These are phyloP conservation scores for Anhinga anhinga DNA, from an alignment of 2,113 vertebrate genomes.

Conservation along the genomic window DNA sequence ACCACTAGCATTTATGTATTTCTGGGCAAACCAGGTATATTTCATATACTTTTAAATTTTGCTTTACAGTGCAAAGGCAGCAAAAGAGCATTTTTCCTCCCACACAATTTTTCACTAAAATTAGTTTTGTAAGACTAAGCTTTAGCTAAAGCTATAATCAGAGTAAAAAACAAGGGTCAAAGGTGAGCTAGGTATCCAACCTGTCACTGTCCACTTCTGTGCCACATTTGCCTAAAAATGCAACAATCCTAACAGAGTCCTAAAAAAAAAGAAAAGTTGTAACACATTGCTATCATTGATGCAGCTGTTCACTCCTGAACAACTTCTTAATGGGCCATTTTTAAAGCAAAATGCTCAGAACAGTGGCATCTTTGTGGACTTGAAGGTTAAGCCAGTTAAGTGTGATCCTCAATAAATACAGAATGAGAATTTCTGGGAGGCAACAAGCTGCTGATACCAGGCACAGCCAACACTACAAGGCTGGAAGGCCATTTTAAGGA, in stretches of 20 bases:
- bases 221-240: background rate
- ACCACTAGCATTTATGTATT: background rate
- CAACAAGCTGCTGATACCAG: background rate
- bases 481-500: rapidly evolving
- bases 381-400: background rate
- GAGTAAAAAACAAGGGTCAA: background rate
- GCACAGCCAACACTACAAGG: background rate
- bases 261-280: background rate
- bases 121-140: background rate
- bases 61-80: background rate
- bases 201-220: background rate
- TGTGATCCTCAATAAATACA: background rate
- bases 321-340: rapidly evolving
- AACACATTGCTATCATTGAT: background rate
- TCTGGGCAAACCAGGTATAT: rapidly evolving
- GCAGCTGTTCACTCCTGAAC: background rate
- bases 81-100: background rate
- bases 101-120: background rate
- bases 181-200: background rate
- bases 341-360: rapidly evolving
- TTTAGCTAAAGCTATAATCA: background rate
- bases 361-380: background rate
- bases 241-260: background rate
- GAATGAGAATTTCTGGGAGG: background rate
- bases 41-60: background rate